phyloP scores from a whole-genome alignment of 1,140 invertebrate genomes.

The Calosoma granatense region DNA sequence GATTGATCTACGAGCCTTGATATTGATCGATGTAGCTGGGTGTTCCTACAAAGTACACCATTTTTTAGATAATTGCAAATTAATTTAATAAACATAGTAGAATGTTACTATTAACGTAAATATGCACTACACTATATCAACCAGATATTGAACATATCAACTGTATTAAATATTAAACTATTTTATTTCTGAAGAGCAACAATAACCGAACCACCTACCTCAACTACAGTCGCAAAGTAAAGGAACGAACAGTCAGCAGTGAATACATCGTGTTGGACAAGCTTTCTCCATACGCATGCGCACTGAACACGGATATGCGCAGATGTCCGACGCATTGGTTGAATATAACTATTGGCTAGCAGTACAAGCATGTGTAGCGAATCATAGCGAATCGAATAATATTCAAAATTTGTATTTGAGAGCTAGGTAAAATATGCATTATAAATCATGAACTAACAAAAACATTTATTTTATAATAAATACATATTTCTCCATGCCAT shows the following conservation, averaged over 20 bases:
- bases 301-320: too few species aligned
- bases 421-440: too few species aligned
- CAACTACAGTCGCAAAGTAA: conserved; percentile 1
- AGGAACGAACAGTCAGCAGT: not conserved
- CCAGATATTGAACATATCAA: not conserved
- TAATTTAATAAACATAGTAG: not conserved
- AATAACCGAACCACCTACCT: not conserved
- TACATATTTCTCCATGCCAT: too few species aligned
- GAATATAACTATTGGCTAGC: too few species aligned
- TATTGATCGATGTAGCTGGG: conserved; percentile 4
- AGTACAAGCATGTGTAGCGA: too few species aligned
- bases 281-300: too few species aligned
- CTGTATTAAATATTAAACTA: not conserved
- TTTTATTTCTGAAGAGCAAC: not conserved
- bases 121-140: not conserved
- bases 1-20: not conserved
- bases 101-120: not conserved
- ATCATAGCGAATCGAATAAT: too few species aligned
- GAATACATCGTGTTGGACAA: too few species aligned
- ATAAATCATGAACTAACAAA: too few species aligned
- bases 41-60: conserved; percentile 2
- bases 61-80: not conserved
- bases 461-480: too few species aligned
- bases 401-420: too few species aligned
- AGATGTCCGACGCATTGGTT: too few species aligned